Evolutionary conservation across 2,888 invertebrate species (phyloP).

Genomic region (Drosophila glabriapex): DNA sequence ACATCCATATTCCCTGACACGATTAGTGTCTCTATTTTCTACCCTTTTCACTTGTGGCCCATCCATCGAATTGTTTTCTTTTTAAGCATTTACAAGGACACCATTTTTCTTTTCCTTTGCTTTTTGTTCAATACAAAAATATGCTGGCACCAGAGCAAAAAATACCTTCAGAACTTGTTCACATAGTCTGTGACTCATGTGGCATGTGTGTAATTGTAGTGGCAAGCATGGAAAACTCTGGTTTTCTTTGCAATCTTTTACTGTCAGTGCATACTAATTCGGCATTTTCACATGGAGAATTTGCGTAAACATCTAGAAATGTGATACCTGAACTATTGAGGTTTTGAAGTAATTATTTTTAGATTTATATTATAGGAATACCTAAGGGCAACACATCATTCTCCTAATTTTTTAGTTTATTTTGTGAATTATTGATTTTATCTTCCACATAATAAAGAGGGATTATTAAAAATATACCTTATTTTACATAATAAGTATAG

Average conservation of each 20-base stretch:
- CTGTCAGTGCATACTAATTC: constrained; percentile 46
- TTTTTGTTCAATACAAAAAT: background rate
- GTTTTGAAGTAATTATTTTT: background rate
- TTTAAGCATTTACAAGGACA: constrained; percentile 13
- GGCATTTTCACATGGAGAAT: constrained; percentile 17
- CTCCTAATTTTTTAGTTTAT: background rate
- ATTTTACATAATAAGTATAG: background rate
- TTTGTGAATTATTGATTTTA: background rate
- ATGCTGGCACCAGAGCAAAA: constrained; percentile 6
- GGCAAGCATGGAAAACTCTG: background rate
- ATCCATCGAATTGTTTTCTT: background rate
- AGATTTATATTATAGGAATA: background rate
- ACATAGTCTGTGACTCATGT: constrained; percentile 21
- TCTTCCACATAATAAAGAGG: background rate
- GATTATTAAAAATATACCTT: background rate
- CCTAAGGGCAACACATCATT: background rate
- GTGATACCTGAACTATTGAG: background rate
- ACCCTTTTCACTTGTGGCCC: background rate
- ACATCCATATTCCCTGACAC: background rate
- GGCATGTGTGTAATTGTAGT: constrained; percentile 11
- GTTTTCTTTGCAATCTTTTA: constrained; percentile 7
- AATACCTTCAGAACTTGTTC: constrained; percentile 20
- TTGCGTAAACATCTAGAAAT: background rate
- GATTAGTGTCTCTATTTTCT: constrained; percentile 1
- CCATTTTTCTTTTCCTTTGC: background rate